Conservation (phyloP, 2,113 vertebrate species). For the Zosterops japonicus region DNA sequence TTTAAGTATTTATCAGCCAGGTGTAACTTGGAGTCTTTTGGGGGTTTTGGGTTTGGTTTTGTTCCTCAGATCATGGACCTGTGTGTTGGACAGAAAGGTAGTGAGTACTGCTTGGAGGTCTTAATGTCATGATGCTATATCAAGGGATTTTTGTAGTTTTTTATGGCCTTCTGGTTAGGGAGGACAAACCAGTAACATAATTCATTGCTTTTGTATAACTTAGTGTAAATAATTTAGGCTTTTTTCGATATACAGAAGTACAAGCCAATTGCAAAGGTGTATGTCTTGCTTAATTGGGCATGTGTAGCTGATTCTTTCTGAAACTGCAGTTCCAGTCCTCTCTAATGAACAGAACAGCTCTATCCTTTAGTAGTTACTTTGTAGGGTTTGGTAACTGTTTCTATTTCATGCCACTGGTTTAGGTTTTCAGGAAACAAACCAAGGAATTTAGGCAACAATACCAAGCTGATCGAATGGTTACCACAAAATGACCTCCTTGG, state of each 20-base stretch:
- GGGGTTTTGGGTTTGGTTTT: not conserved
- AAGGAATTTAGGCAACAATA: slow-evolving; percentile 93
- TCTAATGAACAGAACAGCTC: not conserved
- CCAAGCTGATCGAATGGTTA: slow-evolving; percentile 96
- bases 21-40: not conserved
- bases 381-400: not conserved
- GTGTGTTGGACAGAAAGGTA: not conserved
- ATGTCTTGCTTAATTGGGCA: not conserved
- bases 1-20: not conserved
- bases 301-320: not conserved
- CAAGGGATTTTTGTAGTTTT: not conserved
- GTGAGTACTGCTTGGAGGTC: not conserved
- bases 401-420: not conserved
- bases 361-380: not conserved
- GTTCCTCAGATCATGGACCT: not conserved
- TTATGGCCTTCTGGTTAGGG: fast-evolving
- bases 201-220: not conserved
- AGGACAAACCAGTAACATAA: not conserved
- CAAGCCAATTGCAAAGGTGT: not conserved
- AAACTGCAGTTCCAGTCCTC: not conserved
- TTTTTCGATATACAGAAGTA: not conserved
- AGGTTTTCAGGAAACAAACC: slow-evolving; percentile 95
- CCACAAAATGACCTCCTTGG: slow-evolving; percentile 96
- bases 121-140: fast-evolving
- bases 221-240: not conserved